These are phyloP conservation scores for Caenorhabditis plicata DNA, from an alignment of 2,888 invertebrate genomes.

Conservation along the genomic window DNA sequence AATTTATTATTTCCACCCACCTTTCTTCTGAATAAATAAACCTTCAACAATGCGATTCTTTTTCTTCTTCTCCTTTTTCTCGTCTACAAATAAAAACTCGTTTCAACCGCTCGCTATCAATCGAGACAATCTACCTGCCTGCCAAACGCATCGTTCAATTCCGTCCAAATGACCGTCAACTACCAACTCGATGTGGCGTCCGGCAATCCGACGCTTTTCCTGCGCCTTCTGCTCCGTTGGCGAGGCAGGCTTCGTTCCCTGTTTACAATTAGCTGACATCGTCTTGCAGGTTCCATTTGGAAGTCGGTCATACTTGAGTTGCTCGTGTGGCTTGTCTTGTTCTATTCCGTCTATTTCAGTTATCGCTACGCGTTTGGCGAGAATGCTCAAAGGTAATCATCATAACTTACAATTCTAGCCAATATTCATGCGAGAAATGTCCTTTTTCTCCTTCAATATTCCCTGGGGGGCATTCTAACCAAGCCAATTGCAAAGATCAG, in stretches of 20 bases:
- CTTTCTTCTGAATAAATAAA: no score
- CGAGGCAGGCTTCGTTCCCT: conserved; percentile 19
- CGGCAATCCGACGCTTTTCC: conserved; percentile 39
- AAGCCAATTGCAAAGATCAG: not conserved
- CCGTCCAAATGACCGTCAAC: conserved; percentile 52
- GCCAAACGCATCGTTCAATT: no score
- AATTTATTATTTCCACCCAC: no score
- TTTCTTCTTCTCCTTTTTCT: not conserved
- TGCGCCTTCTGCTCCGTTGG: conserved; percentile 55
- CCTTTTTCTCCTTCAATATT: not conserved
- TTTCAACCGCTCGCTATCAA: no score
- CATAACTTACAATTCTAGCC: not conserved
- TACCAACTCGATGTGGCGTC: conserved; percentile 56
- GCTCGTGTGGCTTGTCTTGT: conserved; percentile 43
- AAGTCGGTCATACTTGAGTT: conserved; percentile 50
- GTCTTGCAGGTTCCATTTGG: conserved; percentile 49
- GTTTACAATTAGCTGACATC: not conserved
- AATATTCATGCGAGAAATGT: not conserved
- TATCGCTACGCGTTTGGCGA: conserved; percentile 38
- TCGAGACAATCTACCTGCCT: no score
- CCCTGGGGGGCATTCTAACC: not conserved
- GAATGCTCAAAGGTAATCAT: conserved; percentile 20
- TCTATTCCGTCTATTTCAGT: conserved; percentile 37
- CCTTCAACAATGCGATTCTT: not conserved
- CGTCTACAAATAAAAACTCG: not conserved